Conservation (phyloP, 92 coral and sea anemone genomes). For the Paramuricea clavata region DNA sequence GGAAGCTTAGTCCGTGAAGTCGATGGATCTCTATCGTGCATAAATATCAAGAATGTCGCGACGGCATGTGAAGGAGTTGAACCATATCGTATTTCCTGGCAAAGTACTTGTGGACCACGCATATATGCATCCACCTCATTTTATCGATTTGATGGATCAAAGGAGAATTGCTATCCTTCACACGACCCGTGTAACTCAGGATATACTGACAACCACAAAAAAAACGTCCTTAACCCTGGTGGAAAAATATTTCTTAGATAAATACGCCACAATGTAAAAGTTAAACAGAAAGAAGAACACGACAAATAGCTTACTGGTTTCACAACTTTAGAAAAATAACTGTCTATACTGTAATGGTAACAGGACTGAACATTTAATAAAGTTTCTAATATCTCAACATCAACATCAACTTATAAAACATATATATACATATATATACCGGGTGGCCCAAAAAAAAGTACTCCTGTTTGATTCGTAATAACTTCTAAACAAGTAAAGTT, state of each 20-base stretch:
- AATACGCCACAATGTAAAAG: background rate
- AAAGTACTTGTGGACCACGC: constrained; percentile 17
- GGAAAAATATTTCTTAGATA: constrained; percentile 78
- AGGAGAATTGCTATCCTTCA: constrained; percentile 50
- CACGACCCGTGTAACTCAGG: constrained; percentile 73
- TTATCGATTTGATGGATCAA: constrained; percentile 69
- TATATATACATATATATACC: too few species aligned
- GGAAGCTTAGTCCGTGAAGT: constrained; percentile 64
- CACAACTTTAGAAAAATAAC: too few species aligned
- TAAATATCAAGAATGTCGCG: constrained; percentile 55
- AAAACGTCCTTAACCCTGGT: constrained; percentile 77
- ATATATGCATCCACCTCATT: constrained; percentile 29
- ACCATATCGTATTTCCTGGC: constrained; percentile 31
- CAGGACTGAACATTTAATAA: too few species aligned
- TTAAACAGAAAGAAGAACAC: too few species aligned
- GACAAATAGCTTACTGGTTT: too few species aligned
- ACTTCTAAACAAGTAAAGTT: too few species aligned
- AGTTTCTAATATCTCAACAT: too few species aligned
- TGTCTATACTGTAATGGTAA: too few species aligned
- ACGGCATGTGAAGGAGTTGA: constrained; percentile 34
- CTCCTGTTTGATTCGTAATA: too few species aligned
- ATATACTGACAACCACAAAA: constrained; percentile 24
- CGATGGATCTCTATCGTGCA: constrained; percentile 57
- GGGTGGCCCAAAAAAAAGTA: too few species aligned
- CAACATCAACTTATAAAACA: too few species aligned